phyloP scores from a whole-genome alignment of 2,113 vertebrate genomes.

The Setophaga petechia region DNA sequence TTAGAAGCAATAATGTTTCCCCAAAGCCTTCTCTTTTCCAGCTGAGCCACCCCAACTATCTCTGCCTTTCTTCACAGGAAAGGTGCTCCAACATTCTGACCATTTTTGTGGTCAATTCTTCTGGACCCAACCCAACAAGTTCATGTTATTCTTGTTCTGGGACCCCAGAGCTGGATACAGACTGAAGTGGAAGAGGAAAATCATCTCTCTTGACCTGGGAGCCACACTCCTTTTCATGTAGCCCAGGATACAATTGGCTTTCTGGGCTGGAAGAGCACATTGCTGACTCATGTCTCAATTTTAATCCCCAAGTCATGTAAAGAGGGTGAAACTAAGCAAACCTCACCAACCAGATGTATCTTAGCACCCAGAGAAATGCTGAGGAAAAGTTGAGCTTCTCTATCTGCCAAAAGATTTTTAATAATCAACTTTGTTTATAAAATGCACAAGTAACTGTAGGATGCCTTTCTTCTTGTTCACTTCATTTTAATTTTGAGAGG shows the following conservation, averaged over 20 bases:
- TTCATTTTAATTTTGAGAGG: background rate
- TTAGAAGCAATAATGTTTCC: background rate
- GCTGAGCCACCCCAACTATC: background rate
- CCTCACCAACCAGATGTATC: background rate
- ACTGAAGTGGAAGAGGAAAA: background rate
- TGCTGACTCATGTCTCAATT: background rate
- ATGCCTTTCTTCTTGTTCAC: background rate
- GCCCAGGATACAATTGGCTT: background rate
- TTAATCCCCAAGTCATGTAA: background rate
- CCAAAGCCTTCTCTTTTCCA: background rate
- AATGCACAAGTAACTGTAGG: background rate
- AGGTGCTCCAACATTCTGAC: background rate
- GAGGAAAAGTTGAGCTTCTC: background rate
- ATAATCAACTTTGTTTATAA: background rate
- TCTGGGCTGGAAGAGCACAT: background rate
- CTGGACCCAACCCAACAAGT: rapidly evolving
- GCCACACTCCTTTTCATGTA: background rate
- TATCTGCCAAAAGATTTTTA: background rate
- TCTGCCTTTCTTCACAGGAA: background rate
- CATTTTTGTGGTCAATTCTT: background rate
- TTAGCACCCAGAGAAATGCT: background rate
- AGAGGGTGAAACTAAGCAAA: background rate
- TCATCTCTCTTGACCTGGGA: background rate
- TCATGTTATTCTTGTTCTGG: background rate
- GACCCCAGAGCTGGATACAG: background rate